Percentiles rank a stretch among this genome's conserved stretches.
Conservation (phyloP, 2,113 vertebrate genomes). For the Eira barbara region DNA sequence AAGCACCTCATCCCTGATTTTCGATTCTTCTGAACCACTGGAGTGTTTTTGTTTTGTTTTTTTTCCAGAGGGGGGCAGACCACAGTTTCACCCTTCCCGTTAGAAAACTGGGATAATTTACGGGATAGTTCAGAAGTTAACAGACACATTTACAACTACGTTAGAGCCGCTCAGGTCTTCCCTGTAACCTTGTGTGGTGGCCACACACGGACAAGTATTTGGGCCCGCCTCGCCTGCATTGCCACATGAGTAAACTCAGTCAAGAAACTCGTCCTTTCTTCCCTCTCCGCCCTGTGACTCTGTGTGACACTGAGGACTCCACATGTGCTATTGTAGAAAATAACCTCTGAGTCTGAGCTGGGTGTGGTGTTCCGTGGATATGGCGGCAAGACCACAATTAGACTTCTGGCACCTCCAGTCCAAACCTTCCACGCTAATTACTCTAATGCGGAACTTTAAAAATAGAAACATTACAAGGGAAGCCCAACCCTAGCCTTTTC, state of each 20-base stretch:
- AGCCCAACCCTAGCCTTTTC: background rate
- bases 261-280: background rate
- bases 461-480: background rate
- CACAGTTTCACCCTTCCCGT: background rate
- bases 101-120: background rate
- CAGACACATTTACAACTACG: background rate
- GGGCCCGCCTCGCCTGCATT: background rate
- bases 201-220: background rate
- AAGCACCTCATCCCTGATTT: background rate
- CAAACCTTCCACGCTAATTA: background rate
- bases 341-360: background rate
- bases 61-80: background rate
- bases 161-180: background rate
- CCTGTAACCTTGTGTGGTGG: background rate
- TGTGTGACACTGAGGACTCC: background rate
- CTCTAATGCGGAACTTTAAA: background rate
- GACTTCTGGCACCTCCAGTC: background rate
- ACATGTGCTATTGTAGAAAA: background rate
- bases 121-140: background rate
- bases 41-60: background rate
- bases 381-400: background rate
- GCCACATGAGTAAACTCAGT: background rate
- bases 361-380: background rate
- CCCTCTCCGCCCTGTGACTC: background rate
- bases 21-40: background rate